A percentile compares a stretch with the other conserved stretches of the same genome.
phyloP scores from a whole-genome alignment of 1,140 invertebrate genomes.

The Oncopodura yosiiana region DNA sequence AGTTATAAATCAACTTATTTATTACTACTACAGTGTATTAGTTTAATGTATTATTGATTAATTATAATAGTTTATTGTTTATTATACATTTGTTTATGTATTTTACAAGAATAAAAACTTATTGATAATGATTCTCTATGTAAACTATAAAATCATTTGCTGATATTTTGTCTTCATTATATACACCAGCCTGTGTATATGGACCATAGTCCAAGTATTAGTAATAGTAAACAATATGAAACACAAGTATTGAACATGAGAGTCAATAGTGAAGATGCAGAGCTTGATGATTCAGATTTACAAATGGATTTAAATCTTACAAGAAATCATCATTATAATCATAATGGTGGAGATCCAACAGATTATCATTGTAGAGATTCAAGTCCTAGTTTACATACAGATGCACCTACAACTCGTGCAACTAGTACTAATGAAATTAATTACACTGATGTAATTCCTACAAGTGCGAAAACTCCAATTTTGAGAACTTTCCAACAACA shows the following conservation, averaged over 20 bases:
- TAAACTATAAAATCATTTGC: too few species aligned
- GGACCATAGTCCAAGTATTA: slow-evolving; percentile 47
- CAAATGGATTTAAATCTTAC: slow-evolving; percentile 62
- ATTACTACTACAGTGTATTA: too few species aligned
- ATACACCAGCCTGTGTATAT: slow-evolving; percentile 35
- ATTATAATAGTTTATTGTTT: too few species aligned
- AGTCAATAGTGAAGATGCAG: slow-evolving; percentile 43
- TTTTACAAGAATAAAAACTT: background rate
- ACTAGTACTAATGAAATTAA: slow-evolving; percentile 57
- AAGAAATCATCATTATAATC: slow-evolving; percentile 76
- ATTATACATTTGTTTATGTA: slow-evolving; percentile 44
- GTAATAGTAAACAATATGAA: slow-evolving; percentile 80
- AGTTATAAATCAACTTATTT: too few species aligned
- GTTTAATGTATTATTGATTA: too few species aligned
- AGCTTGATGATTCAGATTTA: slow-evolving; percentile 34
- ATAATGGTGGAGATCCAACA: slow-evolving; percentile 71
- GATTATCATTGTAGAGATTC: slow-evolving; percentile 54
- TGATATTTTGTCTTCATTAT: too few species aligned
- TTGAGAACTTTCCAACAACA: slow-evolving; percentile 40
- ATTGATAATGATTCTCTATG: too few species aligned
- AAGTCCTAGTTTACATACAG: slow-evolving; percentile 57
- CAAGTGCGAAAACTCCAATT: slow-evolving; percentile 43
- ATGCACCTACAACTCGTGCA: slow-evolving; percentile 65
- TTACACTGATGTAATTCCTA: slow-evolving; percentile 40
- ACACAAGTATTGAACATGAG: slow-evolving; percentile 77